Conservation (phyloP, 2,113 vertebrate genomes). For the Asarcornis scutulata region DNA sequence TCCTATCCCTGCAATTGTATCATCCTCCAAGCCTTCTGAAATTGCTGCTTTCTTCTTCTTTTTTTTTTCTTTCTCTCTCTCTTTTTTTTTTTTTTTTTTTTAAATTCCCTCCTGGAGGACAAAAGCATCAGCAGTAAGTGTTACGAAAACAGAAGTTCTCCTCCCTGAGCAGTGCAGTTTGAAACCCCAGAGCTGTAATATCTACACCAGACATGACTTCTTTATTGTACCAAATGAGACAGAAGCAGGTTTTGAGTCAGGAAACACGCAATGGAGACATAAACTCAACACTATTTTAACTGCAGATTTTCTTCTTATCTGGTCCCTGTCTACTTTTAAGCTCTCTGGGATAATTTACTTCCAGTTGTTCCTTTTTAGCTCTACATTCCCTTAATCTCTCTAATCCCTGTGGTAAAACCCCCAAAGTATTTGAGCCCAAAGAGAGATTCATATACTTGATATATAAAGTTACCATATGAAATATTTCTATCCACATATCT, state of each 20-base stretch:
- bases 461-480: neutral
- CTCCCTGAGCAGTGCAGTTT: neutral
- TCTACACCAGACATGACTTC: neutral
- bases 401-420: neutral
- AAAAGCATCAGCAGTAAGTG: rapidly evolving
- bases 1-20: neutral
- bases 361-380: neutral
- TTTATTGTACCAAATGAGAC: rapidly evolving
- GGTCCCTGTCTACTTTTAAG: neutral
- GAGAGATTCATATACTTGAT: neutral
- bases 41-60: neutral
- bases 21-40: neutral
- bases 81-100: neutral
- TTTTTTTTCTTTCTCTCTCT: neutral
- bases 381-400: neutral
- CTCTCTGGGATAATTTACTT: neutral
- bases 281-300: neutral
- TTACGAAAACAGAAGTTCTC: neutral
- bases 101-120: neutral
- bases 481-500: neutral
- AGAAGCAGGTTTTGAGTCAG: neutral
- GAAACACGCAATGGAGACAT: neutral
- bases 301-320: neutral
- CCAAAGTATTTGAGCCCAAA: neutral
- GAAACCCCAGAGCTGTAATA: neutral